Evolutionary conservation across 2,888 invertebrate genomes (phyloP), one percentile per base, ranked within the genome.

Genomic region (Congeria kusceri): DNA sequence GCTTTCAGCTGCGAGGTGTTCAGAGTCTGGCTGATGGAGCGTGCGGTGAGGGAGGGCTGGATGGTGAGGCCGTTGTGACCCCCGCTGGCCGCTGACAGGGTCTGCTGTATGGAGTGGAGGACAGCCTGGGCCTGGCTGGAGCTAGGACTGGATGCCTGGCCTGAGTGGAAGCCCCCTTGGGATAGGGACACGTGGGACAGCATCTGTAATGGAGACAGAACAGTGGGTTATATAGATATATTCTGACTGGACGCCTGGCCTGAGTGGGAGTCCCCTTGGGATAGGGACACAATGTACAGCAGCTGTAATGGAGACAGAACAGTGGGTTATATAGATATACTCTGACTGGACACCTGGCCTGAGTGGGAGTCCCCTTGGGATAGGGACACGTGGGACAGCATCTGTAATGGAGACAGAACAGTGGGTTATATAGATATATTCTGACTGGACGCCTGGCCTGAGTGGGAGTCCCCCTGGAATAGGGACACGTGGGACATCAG

Each of bases 301-400:
- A 32, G 32, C 32, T 9, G 32, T 7, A 32, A 32, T 4, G 32
- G 32, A 32, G 32, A 32, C 5, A 32, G 32, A 32, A 4, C 4
- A 7, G 32, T 32, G 32, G 9, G 32, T 32, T 4, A 32, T 7
- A 32, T 4, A 9, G 32, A n/a, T n/a, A n/a, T n/a, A 63, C 77
- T 86, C 72, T 68, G 77, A 46, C 68, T 80, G n/a, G 84, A 80
- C 46, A 68, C 75, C 29, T 81, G 87, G 23, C 78, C 66, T 46
- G 80, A 73, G 44, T 66, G 77, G n/a, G 82, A 65, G 46, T 64
- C 58, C 32, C 72, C 44, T 27, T 82, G 83, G 13, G 86, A 75
- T 56, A 87, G 74, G 46, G 87, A 85, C 47, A 87, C 84, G 46
- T 87, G 87, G 9, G 87, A 83, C 59, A 88, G 67, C 69, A 88